A percentile compares a stretch with the other conserved stretches of the same genome.
These are phyloP conservation scores for Creontiades dilutus DNA, from an alignment of 2,888 invertebrate genomes.

Conservation along the genomic window DNA sequence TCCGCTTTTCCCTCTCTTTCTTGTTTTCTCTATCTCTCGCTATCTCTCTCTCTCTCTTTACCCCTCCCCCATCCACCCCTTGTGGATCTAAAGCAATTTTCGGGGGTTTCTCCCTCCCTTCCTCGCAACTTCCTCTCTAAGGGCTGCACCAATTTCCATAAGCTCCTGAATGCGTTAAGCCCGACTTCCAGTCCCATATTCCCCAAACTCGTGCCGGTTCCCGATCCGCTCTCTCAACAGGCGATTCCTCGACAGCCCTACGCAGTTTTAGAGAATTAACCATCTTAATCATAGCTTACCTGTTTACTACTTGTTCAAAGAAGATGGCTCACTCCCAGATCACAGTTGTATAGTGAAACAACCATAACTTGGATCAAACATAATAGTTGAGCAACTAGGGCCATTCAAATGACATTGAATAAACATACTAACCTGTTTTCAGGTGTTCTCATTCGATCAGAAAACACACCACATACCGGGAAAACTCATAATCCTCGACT, in stretches of 20 bases:
- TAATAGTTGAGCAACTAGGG: too few relatives aligned
- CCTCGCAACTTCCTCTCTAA: not conserved
- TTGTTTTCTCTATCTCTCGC: not conserved
- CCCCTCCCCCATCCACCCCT: not conserved
- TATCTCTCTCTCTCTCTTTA: not conserved
- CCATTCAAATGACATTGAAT: too few relatives aligned
- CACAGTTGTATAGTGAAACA: too few relatives aligned
- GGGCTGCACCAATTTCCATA: constrained; percentile 44
- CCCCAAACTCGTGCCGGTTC: not conserved
- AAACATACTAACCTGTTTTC: too few relatives aligned
- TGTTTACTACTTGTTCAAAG: too few relatives aligned
- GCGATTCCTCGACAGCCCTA: not conserved
- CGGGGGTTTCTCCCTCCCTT: constrained; percentile 13
- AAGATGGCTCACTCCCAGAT: too few relatives aligned
- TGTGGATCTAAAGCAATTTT: constrained; percentile 42
- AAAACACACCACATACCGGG: too few relatives aligned
- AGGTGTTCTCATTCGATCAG: too few relatives aligned
- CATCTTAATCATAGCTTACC: too few relatives aligned
- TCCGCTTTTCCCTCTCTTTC: not conserved
- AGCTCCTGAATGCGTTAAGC: constrained; percentile 52
- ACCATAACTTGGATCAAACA: too few relatives aligned
- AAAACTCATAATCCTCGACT: too few relatives aligned
- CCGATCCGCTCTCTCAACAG: not conserved
- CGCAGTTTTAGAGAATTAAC: too few relatives aligned
- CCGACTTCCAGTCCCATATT: constrained; percentile 46